Conservation (phyloP, 23 tunicate species). For the Styela plicata region DNA sequence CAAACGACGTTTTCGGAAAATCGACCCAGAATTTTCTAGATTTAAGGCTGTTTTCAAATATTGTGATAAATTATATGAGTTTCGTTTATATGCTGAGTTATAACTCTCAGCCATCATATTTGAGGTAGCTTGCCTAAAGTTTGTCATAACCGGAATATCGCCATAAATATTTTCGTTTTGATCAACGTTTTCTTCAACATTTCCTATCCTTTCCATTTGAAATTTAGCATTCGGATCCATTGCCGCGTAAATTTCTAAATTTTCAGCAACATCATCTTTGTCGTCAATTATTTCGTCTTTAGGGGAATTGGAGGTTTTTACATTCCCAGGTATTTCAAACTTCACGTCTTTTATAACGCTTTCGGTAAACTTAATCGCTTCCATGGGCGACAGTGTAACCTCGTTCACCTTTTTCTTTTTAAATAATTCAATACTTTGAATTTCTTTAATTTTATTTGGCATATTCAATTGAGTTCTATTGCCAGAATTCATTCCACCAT, state of each 20-base stretch:
- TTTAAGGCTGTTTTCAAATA: constrained; percentile 6
- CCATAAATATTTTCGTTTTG: background rate
- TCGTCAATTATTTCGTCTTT: too few species aligned
- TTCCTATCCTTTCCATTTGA: background rate
- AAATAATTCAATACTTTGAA: constrained; percentile 14
- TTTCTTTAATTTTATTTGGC: constrained; percentile 14
- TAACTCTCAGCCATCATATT: background rate
- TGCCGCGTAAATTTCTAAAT: constrained; percentile 10
- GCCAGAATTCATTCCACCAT: background rate
- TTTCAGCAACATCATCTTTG: background rate
- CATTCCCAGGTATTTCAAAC: too few species aligned
- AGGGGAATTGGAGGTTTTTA: too few species aligned
- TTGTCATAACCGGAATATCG: background rate
- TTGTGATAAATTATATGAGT: constrained; percentile 1
- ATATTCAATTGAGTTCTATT: background rate
- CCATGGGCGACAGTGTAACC: background rate
- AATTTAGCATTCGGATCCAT: constrained; percentile 1
- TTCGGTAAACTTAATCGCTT: background rate
- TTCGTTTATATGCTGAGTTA: constrained; percentile 9
- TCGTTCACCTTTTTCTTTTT: constrained; percentile 6
- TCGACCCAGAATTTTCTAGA: background rate
- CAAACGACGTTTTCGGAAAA: background rate
- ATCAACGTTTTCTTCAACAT: background rate
- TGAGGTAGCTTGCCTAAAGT: background rate
- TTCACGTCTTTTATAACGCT: background rate